Base-by-base conservation (phyloP, 2,797 vertebrate species). In the Gymnodraco acuticeps region DNA sequence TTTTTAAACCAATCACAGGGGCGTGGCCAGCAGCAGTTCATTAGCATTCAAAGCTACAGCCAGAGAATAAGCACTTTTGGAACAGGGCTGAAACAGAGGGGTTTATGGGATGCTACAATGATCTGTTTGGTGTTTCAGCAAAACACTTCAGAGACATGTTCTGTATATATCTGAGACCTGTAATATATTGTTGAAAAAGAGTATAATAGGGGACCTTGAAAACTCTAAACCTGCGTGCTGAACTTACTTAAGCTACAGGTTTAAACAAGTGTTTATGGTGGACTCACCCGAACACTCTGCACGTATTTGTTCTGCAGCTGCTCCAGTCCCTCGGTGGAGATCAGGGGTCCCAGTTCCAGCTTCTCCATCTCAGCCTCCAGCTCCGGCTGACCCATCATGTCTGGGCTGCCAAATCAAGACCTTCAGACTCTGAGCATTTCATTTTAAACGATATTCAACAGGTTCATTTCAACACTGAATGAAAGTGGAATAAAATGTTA, bases 311-410 rank as follows among this genome's bases (percentile, higher is more conserved):
- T 94, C 90, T 98, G 96, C 48, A 98, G 94, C 75, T 95, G 95
- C 71, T 98, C 96, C 46, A 98, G 84, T 1, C 95, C 93, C 72
- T 97, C 97, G 1, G 86, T 50, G 27, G 96, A 94, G 85, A 99
- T 93, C 27, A 99, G 95, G 31, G 96, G 95, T 53, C 94, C 95
- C 60, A 99, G 88, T 38, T 95, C 89, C 38, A 95, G 94, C 56
- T 92, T 72, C 2, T 96, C 92, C 74, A 96, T 91, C 87, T 97
- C 96, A n/a, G 94, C 82, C 68, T 94, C 91, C 73, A 99, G 92
- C 80, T 96, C 95, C 4, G 96, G 94, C 43, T 96, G 94, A 72
- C 95, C 95, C 96, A 99, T 98, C 98, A 99, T 97, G 68, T 98
- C 96, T 15, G 95, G 87, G 87, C 98, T 99, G 88, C 64, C 61